A percentile compares a stretch with the other conserved stretches of the same genome.
Conservation (phyloP, 2,888 invertebrate species). For the Psococerastis gibbosa region DNA sequence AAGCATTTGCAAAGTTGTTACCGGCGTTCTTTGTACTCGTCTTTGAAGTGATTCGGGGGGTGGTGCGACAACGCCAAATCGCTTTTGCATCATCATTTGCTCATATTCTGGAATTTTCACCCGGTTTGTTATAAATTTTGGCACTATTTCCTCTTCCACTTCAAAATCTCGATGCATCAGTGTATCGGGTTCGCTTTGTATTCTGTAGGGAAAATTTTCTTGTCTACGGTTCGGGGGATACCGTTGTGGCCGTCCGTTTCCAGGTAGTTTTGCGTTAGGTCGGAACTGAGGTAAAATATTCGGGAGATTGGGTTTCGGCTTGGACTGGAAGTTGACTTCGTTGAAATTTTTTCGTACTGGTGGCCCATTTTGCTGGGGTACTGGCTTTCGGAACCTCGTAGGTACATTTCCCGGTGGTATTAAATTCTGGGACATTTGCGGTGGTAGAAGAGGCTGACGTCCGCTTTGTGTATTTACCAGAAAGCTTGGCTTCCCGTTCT, state of each 20-base stretch:
- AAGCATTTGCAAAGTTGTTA: conserved; percentile 49
- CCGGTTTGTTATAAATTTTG: conserved; percentile 6
- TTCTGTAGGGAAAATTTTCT: conserved; percentile 17
- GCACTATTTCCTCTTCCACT: conserved; percentile 6
- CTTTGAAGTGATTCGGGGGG: background rate
- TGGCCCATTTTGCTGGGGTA: background rate
- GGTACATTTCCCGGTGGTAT: conserved; percentile 4
- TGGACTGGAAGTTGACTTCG: conserved; percentile 3
- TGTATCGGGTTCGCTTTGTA: conserved; percentile 12
- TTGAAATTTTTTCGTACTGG: conserved; percentile 8
- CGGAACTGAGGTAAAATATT: conserved; percentile 54
- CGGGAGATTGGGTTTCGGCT: conserved; percentile 27
- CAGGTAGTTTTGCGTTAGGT: conserved; percentile 40
- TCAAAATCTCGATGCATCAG: conserved; percentile 8
- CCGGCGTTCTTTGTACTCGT: conserved; percentile 17
- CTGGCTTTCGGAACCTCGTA: conserved; percentile 1
- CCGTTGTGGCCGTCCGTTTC: conserved; percentile 21
- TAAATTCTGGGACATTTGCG: conserved; percentile 4
- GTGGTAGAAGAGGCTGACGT: conserved; percentile 16
- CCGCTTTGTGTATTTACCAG: conserved; percentile 25
- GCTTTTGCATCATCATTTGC: conserved; percentile 1
- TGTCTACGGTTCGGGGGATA: conserved; percentile 13
- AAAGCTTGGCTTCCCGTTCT: conserved; percentile 20
- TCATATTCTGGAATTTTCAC: background rate
- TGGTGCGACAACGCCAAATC: background rate